Evolutionary conservation across 2,888 invertebrate genomes (phyloP).

Genomic region (Agrenia bidenticulata): DNA sequence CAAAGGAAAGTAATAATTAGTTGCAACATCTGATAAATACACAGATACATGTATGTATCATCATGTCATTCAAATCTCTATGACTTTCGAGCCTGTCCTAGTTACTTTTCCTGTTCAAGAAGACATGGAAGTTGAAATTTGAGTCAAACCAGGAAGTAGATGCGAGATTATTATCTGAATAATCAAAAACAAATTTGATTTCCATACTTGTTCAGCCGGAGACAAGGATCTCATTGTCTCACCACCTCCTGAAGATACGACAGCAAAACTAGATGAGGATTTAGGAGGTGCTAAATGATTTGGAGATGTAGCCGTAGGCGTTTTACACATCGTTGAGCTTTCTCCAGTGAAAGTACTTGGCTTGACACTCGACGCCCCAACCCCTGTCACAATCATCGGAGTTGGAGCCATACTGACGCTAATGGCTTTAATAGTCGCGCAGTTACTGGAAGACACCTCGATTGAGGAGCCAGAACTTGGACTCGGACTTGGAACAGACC

Average conservation of each 20-base stretch:
- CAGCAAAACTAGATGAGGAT: constrained; percentile 43
- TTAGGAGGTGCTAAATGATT: constrained; percentile 37
- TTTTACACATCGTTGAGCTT: constrained; percentile 8
- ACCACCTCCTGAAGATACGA: constrained; percentile 36
- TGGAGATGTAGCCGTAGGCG: constrained; percentile 14
- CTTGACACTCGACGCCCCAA: neutral
- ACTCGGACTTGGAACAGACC: constrained; percentile 11
- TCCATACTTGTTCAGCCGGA: constrained; percentile 51
- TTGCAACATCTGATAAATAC: neutral
- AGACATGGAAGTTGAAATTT: no score
- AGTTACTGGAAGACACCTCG: neutral
- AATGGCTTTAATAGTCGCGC: neutral
- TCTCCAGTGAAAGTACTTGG: constrained; percentile 4
- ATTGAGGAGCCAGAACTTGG: neutral
- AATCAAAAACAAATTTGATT: no score
- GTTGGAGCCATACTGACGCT: neutral
- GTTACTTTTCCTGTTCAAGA: no score
- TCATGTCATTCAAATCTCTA: no score
- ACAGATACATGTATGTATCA: no score
- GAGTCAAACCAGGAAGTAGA: no score
- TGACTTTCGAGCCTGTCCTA: no score
- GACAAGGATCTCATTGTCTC: constrained; percentile 47
- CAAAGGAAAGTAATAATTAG: constrained; percentile 15
- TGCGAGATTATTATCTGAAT: no score
- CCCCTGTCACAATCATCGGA: neutral